These are phyloP conservation scores for Melinaea marsaeus DNA, from an alignment of 2,888 invertebrate species.

Conservation along the genomic window DNA sequence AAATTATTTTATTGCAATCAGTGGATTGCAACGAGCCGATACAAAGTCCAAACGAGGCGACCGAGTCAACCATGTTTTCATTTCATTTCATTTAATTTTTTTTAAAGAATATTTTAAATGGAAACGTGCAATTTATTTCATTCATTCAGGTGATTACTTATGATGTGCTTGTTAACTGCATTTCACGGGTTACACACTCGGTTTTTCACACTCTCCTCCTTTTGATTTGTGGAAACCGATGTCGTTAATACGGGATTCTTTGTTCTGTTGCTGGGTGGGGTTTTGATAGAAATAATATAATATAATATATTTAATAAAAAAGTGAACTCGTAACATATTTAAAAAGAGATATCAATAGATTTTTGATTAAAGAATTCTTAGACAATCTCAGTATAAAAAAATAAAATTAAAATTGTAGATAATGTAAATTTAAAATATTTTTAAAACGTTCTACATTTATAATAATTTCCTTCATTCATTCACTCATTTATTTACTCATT, in stretches of 20 bases:
- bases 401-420: no score
- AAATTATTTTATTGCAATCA: conserved; percentile 62
- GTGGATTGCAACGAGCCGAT: conserved; percentile 44
- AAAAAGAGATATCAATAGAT: no score
- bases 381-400: no score
- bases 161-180: conserved; percentile 67
- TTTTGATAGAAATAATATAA: neutral
- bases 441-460: no score
- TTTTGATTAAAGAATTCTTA: no score
- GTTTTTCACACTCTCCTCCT: conserved; percentile 27
- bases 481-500: no score
- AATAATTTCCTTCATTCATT: no score
- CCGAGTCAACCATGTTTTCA: conserved; percentile 53
- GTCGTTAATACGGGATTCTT: conserved; percentile 9
- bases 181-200: conserved; percentile 41
- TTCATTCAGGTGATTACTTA: conserved; percentile 66
- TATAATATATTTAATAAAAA: no score
- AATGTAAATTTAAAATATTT: no score
- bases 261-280: neutral
- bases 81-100: conserved; percentile 51
- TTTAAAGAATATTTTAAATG: conserved; percentile 63
- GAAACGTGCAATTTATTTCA: conserved; percentile 67
- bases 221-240: conserved; percentile 27
- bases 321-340: no score
- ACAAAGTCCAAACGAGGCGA: conserved; percentile 51